Base-by-base conservation (phyloP, 2,888 invertebrate genomes). In the Dione vanillae region DNA sequence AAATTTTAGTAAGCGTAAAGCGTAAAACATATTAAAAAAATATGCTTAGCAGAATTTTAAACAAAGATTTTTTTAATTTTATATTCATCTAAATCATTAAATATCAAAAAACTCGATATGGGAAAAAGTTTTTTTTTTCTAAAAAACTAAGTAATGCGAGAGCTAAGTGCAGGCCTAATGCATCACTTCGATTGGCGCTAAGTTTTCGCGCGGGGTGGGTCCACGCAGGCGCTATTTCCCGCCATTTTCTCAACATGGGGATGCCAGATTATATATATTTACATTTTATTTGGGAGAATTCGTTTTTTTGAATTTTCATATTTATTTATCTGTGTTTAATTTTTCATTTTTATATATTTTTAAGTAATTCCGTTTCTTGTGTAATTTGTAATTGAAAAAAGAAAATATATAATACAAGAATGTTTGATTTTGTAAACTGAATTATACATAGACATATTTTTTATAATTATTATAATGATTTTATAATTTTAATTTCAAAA, bases 181-280 rank as follows among this genome's bases (percentile, higher is more conserved):
- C 85, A 83, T 86, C 87, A 85, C 81, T 87, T 89, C 89, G 89
- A 90, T 90, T 89, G 85, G 83, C 80, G 85, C 80, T 82, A 89
- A 89, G 87, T 89, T 90, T 88, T 80, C 76, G 78, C 74, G 76
- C 76, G 73, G 81, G 77, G 77, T 79, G 80, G 82, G 82, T 83
- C 79, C 87, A 89, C 90, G 90, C 91, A 90, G 86, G 90, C 90
- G 89, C 90, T 85, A 82, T 77, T 87, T 87, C 87, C 86, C 89
- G 89, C 89, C 86, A 83, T 89, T 88, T 90, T 86, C 87, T 82
- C 83, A 78, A 76, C 67, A 73, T 65, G 83, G 86, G 84, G 82
- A 85, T 79, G 84, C 85, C 84, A 82, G 19, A 11, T 51, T 41
- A 16, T 67, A 66, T 56, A 70, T 74, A 71, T 78, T 79, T 68